Conservation (phyloP, 37 sponge, comb jelly and placozoan genomes). For the Geodia barretti region DNA sequence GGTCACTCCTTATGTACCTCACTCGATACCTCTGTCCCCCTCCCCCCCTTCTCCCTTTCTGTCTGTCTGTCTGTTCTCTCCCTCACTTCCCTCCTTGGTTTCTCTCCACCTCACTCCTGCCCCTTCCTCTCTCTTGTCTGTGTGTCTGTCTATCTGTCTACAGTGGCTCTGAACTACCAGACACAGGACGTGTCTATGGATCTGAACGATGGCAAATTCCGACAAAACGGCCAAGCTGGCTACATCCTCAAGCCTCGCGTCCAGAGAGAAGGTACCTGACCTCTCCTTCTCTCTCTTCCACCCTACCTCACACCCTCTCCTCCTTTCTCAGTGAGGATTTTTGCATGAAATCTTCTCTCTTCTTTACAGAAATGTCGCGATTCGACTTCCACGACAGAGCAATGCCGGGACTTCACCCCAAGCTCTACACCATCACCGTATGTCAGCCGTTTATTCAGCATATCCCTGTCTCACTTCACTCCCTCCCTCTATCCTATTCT, state of each 20-base stretch:
- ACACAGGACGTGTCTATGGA: slow-evolving; percentile 81
- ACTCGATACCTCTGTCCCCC: too few species aligned
- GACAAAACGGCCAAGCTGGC: slow-evolving; percentile 80
- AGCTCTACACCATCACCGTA: slow-evolving; percentile 18
- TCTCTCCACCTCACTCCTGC: too few species aligned
- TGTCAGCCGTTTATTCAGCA: neutral
- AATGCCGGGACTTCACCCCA: neutral
- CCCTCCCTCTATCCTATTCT: neutral
- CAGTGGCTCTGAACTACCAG: slow-evolving; percentile 95
- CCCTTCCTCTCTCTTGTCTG: too few species aligned
- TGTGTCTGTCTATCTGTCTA: slow-evolving; percentile 7
- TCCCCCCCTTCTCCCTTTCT: too few species aligned
- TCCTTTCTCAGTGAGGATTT: neutral
- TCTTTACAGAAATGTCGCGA: slow-evolving; percentile 14
- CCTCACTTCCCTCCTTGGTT: too few species aligned
- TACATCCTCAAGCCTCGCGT: slow-evolving; percentile 91
- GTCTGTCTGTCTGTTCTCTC: too few species aligned
- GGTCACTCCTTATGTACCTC: too few species aligned
- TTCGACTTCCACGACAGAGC: slow-evolving; percentile 3
- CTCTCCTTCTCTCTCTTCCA: neutral
- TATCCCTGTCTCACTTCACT: neutral
- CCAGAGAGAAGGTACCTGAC: slow-evolving; percentile 57
- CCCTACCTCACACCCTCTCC: neutral
- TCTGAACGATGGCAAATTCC: slow-evolving; percentile 80
- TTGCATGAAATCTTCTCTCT: neutral